Evolutionary conservation across 2,888 invertebrate genomes (phyloP).

Genomic region (Mesorhabditis belari): DNA sequence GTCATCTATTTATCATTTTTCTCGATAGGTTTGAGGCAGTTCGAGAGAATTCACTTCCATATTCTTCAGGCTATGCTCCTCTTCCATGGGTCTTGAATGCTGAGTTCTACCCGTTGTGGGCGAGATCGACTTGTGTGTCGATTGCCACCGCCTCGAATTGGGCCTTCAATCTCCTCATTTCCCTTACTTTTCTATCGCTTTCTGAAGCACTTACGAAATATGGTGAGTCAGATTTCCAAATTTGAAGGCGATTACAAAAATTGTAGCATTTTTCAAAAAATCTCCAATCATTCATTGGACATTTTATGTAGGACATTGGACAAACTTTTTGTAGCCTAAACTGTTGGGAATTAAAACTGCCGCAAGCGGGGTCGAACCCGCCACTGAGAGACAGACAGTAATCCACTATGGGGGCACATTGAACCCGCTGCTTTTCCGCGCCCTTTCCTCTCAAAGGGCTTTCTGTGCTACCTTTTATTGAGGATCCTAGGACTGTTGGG

Average conservation of each 20-base stretch:
- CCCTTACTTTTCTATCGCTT: conserved; percentile 57
- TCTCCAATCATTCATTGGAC: conserved; percentile 1
- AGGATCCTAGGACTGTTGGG: too few relatives aligned
- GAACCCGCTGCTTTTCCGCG: too few relatives aligned
- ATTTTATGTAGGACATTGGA: neutral
- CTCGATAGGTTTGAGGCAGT: conserved; percentile 10
- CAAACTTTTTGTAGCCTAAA: too few relatives aligned
- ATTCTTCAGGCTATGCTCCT: conserved; percentile 59
- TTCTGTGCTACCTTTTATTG: too few relatives aligned
- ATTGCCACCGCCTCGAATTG: conserved; percentile 54
- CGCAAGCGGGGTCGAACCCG: too few relatives aligned
- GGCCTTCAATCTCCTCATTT: conserved; percentile 58
- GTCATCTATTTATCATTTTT: conserved; percentile 29
- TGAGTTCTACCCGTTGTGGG: conserved; percentile 61
- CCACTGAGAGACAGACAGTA: too few relatives aligned
- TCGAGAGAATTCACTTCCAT: neutral
- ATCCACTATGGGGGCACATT: too few relatives aligned
- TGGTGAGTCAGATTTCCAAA: conserved; percentile 17
- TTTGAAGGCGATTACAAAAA: neutral
- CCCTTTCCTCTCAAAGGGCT: too few relatives aligned
- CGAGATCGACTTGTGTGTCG: conserved; percentile 53
- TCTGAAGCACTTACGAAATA: conserved; percentile 34
- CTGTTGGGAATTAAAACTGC: neutral
- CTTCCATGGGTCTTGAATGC: conserved; percentile 62
- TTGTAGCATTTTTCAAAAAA: neutral